A percentile compares a stretch with the other conserved stretches of the same genome.
Conservation (phyloP, 2,797 vertebrate species). For the Syngnathus acus region DNA sequence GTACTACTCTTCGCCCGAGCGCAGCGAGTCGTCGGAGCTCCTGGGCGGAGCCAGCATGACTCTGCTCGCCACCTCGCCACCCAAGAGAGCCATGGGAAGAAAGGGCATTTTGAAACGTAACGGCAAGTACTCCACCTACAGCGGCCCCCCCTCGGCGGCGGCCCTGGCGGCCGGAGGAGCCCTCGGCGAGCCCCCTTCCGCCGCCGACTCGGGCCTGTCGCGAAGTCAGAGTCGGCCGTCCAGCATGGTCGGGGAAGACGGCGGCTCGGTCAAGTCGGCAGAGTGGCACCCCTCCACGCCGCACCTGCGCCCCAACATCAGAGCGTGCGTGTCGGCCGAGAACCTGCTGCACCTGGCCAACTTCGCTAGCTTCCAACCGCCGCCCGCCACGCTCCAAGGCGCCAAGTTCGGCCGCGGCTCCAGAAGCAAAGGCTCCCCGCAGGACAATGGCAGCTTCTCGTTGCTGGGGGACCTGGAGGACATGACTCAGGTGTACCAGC, state of each 20-base stretch:
- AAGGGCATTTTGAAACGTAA: constrained; percentile 96
- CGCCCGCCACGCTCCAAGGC: constrained; percentile 77
- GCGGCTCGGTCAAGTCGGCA: constrained; percentile 78
- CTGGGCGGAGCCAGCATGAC: constrained; percentile 71
- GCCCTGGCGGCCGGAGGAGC: constrained; percentile 46
- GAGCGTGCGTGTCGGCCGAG: constrained; percentile 91
- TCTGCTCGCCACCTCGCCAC: constrained; percentile 66
- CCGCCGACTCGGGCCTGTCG: constrained; percentile 75
- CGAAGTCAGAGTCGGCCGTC: constrained; percentile 94
- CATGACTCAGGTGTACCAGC: constrained; percentile 99
- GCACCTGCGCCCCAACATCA: constrained; percentile 79
- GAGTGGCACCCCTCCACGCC: constrained; percentile 81
- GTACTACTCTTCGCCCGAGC: constrained; percentile 97
- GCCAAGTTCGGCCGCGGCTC: constrained; percentile 80
- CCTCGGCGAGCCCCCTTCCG: constrained; percentile 63
- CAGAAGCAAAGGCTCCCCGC: constrained; percentile 76
- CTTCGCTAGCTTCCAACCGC: constrained; percentile 86
- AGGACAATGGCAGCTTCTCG: constrained; percentile 97
- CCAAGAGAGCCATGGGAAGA: constrained; percentile 75
- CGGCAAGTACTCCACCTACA: constrained; percentile 86
- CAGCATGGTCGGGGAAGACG: constrained; percentile 89
- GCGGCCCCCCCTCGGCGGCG: constrained; percentile 52
- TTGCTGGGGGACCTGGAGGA: constrained; percentile 96
- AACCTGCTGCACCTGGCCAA: constrained; percentile 93
- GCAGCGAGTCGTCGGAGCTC: constrained; percentile 91